Evolutionary conservation across 1,140 invertebrate genomes (phyloP).

Genomic region (Dryas iulia): DNA sequence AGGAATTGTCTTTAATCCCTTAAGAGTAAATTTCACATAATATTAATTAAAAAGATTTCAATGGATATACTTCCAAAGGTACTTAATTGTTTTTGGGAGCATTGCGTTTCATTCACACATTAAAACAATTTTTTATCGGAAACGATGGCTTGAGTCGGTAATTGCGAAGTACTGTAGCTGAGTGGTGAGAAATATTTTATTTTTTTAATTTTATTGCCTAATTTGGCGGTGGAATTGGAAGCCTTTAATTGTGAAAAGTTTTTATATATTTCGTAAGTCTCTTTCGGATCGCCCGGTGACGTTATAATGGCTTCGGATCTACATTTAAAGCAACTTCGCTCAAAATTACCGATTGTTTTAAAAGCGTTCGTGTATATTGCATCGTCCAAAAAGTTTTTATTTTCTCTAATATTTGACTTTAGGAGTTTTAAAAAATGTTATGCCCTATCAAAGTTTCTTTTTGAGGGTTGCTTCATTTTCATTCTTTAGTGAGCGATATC

Average conservation of each 20-base stretch:
- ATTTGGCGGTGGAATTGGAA: constrained; percentile 20
- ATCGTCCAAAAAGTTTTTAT: background rate
- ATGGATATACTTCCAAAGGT: background rate
- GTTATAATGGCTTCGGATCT: constrained; percentile 17
- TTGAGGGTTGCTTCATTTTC: no score
- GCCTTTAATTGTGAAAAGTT: constrained; percentile 27
- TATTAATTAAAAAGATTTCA: constrained; percentile 20
- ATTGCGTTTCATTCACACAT: constrained; percentile 28
- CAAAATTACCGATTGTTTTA: background rate
- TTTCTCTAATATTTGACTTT: no score
- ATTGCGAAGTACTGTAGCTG: constrained; percentile 20
- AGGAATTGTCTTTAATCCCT: background rate
- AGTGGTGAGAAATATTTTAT: constrained; percentile 32
- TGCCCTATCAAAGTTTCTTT: no score
- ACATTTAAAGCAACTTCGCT: background rate
- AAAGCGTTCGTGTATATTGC: background rate
- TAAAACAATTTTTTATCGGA: constrained; percentile 23
- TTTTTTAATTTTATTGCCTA: no score
- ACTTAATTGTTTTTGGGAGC: constrained; percentile 18
- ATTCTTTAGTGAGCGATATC: no score
- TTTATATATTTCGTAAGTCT: constrained; percentile 15
- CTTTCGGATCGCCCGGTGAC: constrained; percentile 10
- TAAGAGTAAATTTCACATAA: constrained; percentile 16
- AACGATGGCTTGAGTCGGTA: constrained; percentile 7
- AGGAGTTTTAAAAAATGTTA: no score